These are phyloP conservation scores for Leptinotarsa undecemlineata DNA, from an alignment of 1,140 invertebrate species.

Conservation along the genomic window DNA sequence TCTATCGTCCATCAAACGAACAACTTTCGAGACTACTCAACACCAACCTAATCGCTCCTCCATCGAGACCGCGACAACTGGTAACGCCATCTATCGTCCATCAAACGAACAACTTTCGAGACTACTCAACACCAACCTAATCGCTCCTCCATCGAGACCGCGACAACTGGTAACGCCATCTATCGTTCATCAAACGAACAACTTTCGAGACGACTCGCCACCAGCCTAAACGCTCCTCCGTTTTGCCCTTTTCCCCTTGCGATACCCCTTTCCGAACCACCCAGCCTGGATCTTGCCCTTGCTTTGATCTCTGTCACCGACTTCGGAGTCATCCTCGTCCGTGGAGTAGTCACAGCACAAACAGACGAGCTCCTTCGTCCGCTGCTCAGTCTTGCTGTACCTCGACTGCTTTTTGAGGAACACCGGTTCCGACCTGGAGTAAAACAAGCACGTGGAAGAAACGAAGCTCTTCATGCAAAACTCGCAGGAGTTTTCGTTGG, in stretches of 20 bases:
- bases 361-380: constrained; percentile 56
- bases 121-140: background rate
- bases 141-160: background rate
- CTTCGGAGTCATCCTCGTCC: constrained; percentile 46
- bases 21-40: background rate
- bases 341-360: constrained; percentile 62
- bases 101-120: background rate
- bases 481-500: constrained; percentile 51
- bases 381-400: constrained; percentile 56
- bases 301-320: constrained; percentile 45
- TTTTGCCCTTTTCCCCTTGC: constrained; percentile 47
- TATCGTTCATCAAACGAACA: background rate
- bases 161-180: background rate
- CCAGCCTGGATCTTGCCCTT: constrained; percentile 60
- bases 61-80: no score
- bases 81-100: background rate
- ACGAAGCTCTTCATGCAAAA: constrained; percentile 62
- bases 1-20: background rate
- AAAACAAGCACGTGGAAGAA: constrained; percentile 61
- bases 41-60: constrained; percentile 8
- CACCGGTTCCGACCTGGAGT: constrained; percentile 55
- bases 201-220: background rate
- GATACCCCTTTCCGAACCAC: constrained; percentile 65
- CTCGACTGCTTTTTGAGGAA: constrained; percentile 54
- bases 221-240: constrained; percentile 25